These are phyloP conservation scores for Pampus argenteus DNA, from an alignment of 2,797 vertebrate species.

Conservation along the genomic window DNA sequence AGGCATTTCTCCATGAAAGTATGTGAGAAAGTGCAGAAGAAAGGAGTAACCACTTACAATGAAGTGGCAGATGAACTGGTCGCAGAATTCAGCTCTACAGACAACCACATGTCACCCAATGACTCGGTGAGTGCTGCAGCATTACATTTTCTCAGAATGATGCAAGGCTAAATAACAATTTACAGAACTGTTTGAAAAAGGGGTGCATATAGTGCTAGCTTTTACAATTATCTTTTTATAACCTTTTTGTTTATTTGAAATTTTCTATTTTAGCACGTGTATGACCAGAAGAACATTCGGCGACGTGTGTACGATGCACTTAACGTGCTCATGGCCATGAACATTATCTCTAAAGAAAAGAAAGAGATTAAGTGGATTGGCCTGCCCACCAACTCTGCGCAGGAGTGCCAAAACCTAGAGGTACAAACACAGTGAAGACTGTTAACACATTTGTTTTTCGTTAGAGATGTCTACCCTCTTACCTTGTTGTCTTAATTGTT, in stretches of 20 bases:
- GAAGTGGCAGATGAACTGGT: constrained; percentile 99
- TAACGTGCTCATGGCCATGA: constrained; percentile 99
- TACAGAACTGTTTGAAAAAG: not conserved
- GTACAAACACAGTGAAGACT: constrained; percentile 67
- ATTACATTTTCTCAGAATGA: not conserved
- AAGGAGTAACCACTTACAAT: constrained; percentile 98
- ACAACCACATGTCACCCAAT: constrained; percentile 97
- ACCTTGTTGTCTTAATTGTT: too few species aligned
- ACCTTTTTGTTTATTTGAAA: not conserved
- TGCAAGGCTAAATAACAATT: not conserved
- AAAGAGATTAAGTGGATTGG: constrained; percentile 99
- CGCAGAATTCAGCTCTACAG: constrained; percentile 96
- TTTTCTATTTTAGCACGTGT: constrained; percentile 86
- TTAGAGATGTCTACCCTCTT: too few species aligned
- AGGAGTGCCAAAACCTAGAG: constrained; percentile 99
- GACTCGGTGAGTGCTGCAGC: constrained; percentile 89
- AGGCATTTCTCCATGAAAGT: constrained; percentile 99
- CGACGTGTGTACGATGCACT: constrained; percentile 98
- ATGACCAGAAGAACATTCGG: constrained; percentile 99
- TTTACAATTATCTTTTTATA: not conserved
- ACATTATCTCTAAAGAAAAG: constrained; percentile 99
- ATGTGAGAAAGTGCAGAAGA: constrained; percentile 99
- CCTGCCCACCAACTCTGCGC: constrained; percentile 98
- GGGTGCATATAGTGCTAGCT: too few species aligned
- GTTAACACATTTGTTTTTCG: not conserved